Evolutionary conservation across 2,113 vertebrate genomes (phyloP).

Genomic region (Conger conger): DNA sequence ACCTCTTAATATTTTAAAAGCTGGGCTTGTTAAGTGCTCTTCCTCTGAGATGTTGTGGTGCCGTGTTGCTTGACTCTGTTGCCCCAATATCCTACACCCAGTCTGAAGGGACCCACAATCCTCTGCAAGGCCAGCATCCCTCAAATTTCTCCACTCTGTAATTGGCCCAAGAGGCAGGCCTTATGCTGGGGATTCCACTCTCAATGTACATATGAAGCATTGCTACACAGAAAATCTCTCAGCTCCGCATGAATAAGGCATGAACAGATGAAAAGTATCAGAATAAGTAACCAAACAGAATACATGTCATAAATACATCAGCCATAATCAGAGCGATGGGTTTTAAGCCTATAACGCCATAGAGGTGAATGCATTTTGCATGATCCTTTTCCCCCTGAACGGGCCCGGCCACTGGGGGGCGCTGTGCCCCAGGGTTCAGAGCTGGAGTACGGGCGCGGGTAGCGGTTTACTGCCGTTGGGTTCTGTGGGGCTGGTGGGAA

Average conservation of each 20-base stretch:
- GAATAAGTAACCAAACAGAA: conserved; percentile 4
- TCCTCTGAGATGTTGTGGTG: background rate
- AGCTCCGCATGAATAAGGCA: background rate
- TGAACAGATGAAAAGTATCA: background rate
- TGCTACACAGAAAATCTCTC: background rate
- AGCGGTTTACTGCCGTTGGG: background rate
- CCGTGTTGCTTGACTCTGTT: background rate
- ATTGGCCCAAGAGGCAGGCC: background rate
- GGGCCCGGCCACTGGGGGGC: background rate
- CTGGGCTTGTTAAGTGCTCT: conserved; percentile 29
- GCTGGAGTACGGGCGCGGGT: background rate
- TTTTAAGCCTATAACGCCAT: background rate
- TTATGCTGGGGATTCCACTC: background rate
- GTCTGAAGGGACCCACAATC: background rate
- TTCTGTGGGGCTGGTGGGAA: background rate
- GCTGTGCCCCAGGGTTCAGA: background rate
- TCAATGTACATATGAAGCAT: background rate
- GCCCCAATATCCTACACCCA: background rate
- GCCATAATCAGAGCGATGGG: conserved; percentile 9
- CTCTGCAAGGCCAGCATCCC: background rate
- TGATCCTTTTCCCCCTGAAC: background rate
- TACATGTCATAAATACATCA: background rate
- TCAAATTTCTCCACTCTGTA: background rate
- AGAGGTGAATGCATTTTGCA: background rate
- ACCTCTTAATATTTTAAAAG: conserved; percentile 38